Conservation (phyloP, 2,797 vertebrate genomes). For the Peromyscus attwateri region DNA sequence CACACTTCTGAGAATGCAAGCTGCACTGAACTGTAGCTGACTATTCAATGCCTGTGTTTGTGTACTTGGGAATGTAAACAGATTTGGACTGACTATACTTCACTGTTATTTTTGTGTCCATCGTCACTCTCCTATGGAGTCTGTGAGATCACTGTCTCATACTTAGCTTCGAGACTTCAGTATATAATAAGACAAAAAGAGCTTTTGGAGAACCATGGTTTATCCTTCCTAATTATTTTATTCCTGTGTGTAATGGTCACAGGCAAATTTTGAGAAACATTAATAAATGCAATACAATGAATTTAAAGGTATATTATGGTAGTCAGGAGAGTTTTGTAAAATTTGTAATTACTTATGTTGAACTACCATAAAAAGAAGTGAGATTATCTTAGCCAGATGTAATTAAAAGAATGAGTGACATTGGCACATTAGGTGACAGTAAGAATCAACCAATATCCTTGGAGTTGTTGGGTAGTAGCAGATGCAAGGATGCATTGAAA, state of each 20-base stretch:
- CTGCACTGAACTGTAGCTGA: not conserved
- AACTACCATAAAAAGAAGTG: not conserved
- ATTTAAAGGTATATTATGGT: slow-evolving; percentile 24
- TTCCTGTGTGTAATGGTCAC: not conserved
- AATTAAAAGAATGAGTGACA: not conserved
- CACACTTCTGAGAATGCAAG: not conserved
- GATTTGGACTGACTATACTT: not conserved
- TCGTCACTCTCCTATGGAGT: not conserved
- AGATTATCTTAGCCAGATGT: not conserved
- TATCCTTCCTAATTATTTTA: not conserved
- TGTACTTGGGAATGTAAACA: not conserved
- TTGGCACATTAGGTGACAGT: not conserved
- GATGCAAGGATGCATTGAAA: not conserved
- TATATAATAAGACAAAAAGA: not conserved
- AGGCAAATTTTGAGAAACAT: not conserved
- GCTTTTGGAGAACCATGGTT: not conserved
- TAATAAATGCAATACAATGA: not conserved
- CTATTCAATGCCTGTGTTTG: not conserved
- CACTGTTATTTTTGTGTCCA: not conserved
- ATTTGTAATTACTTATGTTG: not conserved
- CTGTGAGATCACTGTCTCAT: not conserved
- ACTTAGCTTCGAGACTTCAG: not conserved
- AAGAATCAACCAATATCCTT: not conserved
- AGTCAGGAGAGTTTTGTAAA: not conserved
- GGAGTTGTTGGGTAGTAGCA: not conserved